Evolutionary conservation across 1,140 invertebrate species (phyloP).

Genomic region (Helicoverpa armigera): DNA sequence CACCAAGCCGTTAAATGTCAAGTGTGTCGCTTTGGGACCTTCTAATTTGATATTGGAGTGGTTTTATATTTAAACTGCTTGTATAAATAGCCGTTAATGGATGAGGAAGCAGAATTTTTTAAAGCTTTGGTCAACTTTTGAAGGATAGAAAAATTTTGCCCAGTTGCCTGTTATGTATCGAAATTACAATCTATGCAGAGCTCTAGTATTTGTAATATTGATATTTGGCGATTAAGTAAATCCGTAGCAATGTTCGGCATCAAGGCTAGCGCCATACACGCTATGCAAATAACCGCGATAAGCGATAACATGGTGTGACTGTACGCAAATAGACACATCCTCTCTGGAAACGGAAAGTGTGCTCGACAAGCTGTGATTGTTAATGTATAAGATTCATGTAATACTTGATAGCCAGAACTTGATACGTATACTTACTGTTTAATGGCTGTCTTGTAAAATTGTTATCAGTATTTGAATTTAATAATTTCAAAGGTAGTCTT

Average conservation of each 20-base stretch:
- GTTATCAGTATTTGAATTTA: no score
- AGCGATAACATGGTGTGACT: constrained; percentile 19
- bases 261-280: background rate
- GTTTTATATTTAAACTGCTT: background rate
- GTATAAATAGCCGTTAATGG: background rate
- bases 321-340: constrained; percentile 57
- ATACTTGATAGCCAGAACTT: background rate
- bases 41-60: background rate
- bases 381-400: background rate
- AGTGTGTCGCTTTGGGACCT: background rate
- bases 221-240: background rate
- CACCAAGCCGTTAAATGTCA: constrained; percentile 15
- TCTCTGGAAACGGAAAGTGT: constrained; percentile 56
- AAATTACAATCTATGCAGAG: no score
- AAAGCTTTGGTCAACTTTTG: background rate
- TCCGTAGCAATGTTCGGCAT: background rate
- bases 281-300: constrained; percentile 30
- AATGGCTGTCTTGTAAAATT: no score
- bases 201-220: no score
- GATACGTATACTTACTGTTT: background rate
- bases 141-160: no score
- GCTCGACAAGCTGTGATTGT: constrained; percentile 12
- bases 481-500: no score
- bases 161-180: no score
- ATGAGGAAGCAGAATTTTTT: background rate